Conservation (phyloP, 2,797 vertebrate genomes). For the Eulemur mongoz region DNA sequence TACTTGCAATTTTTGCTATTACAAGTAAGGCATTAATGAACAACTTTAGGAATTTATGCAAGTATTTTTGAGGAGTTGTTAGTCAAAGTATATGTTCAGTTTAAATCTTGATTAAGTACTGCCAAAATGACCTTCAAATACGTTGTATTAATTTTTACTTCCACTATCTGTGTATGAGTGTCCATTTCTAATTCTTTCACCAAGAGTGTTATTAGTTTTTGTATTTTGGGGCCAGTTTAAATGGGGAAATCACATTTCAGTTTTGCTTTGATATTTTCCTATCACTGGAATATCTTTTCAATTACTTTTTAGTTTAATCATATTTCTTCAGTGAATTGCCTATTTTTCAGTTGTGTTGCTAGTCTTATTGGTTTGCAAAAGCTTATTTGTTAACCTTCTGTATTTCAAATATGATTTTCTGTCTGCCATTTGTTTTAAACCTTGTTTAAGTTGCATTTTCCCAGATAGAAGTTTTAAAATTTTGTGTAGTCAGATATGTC, state of each 20-base stretch:
- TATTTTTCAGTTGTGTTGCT: neutral
- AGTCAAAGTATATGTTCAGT: neutral
- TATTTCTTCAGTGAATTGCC: constrained; percentile 13
- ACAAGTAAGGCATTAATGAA: neutral
- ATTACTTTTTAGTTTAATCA: neutral
- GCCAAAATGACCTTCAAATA: neutral
- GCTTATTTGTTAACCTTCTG: neutral
- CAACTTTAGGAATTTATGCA: neutral
- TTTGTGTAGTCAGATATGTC: neutral
- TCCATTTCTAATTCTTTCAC: constrained; percentile 25
- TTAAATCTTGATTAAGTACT: constrained; percentile 37
- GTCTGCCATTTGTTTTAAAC: neutral
- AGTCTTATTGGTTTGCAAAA: constrained; percentile 25
- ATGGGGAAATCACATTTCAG: neutral
- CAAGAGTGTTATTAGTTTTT: neutral
- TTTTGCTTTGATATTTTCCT: constrained; percentile 48
- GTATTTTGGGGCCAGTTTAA: neutral
- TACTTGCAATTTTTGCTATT: constrained; percentile 20
- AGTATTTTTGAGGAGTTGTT: neutral
- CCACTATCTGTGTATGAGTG: neutral
- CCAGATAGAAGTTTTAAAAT: constrained; percentile 11
- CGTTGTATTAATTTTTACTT: neutral
- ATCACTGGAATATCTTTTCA: neutral
- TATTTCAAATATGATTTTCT: constrained; percentile 17
- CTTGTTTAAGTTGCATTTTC: constrained; percentile 23